Conservation (phyloP, 2,113 vertebrate species). For the Phylloscopus whistleri region DNA sequence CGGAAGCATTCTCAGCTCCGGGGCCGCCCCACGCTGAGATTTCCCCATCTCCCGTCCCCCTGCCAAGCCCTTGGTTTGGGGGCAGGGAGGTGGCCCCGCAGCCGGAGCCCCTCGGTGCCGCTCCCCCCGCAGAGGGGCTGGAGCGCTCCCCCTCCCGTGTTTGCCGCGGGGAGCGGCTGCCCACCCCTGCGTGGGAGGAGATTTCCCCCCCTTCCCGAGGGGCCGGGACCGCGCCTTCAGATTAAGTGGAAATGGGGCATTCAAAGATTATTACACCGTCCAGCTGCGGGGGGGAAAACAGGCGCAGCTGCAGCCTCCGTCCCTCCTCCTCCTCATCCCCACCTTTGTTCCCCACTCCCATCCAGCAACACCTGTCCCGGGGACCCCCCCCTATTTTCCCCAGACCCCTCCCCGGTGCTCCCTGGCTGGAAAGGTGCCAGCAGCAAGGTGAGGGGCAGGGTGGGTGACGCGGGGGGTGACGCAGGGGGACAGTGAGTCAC, state of each 20-base stretch:
- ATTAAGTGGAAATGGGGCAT: constrained; percentile 46
- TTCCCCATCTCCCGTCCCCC: neutral
- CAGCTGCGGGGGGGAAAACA: neutral
- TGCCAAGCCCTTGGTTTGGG: neutral
- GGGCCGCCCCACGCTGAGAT: neutral
- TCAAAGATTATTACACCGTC: neutral
- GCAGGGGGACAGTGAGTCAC: constrained; percentile 19
- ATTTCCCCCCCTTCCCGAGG: neutral
- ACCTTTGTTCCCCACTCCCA: accelerated
- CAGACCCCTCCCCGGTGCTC: neutral
- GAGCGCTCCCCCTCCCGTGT: neutral
- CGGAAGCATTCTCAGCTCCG: neutral
- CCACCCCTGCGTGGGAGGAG: neutral
- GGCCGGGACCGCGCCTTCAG: neutral
- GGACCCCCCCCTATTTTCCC: neutral
- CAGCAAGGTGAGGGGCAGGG: neutral
- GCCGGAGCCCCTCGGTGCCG: accelerated
- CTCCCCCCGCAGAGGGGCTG: neutral
- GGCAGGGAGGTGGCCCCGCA: accelerated
- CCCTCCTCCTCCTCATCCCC: neutral
- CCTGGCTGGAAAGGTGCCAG: neutral
- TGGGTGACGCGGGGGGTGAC: neutral
- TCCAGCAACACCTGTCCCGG: accelerated
- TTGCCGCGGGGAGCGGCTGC: constrained; percentile 2
- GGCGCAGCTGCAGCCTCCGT: neutral